Percentiles rank a stretch among this genome's conserved stretches.
Evolutionary conservation across 2,797 vertebrate species (phyloP).

Genomic region (Megaceryle alcyon): DNA sequence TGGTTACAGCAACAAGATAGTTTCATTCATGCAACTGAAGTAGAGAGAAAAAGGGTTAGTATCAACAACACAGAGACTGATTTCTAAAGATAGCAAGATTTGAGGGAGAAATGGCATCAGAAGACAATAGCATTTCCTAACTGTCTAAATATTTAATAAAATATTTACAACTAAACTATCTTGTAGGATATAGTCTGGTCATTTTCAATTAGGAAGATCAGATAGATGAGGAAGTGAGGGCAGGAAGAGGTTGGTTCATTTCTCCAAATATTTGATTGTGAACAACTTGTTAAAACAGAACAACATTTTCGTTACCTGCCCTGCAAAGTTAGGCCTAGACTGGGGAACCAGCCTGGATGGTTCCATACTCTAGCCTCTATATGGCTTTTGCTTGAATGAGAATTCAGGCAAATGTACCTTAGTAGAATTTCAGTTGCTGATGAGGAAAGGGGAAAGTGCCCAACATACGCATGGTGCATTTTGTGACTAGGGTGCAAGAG

Average conservation of each 20-base stretch:
- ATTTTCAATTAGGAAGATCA: background rate
- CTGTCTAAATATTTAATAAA: background rate
- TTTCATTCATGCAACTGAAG: background rate
- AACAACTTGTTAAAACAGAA: background rate
- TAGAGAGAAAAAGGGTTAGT: background rate
- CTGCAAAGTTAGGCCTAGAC: background rate
- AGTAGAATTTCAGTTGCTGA: background rate
- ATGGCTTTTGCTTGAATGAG: background rate
- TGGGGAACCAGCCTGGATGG: background rate
- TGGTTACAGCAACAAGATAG: background rate
- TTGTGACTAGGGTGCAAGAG: background rate
- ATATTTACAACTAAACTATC: background rate
- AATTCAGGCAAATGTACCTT: background rate
- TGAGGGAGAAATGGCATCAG: background rate
- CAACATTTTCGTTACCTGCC: background rate
- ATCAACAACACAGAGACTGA: background rate
- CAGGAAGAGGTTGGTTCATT: background rate
- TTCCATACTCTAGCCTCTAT: background rate
- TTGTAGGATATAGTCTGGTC: background rate
- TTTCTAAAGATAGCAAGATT: background rate
- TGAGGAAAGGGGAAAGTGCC: background rate
- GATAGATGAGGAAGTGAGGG: background rate
- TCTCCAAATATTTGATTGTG: background rate
- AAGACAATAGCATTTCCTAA: background rate
- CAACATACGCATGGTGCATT: background rate